A percentile compares a stretch with the other conserved stretches of the same genome.
Conservation (phyloP, 2,888 invertebrate species). For the Entomobrya proxima region DNA sequence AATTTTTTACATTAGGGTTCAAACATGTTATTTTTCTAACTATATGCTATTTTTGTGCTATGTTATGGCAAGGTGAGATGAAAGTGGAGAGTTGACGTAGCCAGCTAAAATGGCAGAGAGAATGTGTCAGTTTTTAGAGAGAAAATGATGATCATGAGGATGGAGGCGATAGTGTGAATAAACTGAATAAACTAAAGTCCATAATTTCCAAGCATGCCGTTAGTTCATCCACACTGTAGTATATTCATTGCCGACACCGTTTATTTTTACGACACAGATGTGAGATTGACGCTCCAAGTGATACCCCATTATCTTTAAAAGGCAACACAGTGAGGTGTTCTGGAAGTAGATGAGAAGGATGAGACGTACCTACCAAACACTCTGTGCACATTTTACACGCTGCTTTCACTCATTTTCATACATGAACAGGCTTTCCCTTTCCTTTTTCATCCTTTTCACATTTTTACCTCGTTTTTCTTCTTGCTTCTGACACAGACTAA, state of each 20-base stretch:
- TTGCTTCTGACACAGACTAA: constrained; percentile 38
- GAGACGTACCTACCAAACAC: neutral
- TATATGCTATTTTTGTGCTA: too few relatives aligned
- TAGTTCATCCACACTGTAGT: neutral
- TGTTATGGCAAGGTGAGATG: neutral
- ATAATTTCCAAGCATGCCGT: neutral
- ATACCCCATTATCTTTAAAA: constrained; percentile 31
- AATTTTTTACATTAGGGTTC: neutral
- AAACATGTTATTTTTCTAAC: too few relatives aligned
- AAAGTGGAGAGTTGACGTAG: neutral
- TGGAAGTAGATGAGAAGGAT: neutral
- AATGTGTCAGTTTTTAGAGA: neutral
- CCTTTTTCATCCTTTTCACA: neutral
- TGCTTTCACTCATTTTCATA: neutral
- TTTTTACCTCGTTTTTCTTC: neutral
- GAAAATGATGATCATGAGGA: neutral
- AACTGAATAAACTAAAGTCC: neutral
- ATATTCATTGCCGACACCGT: neutral
- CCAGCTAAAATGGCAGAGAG: neutral
- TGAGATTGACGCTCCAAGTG: constrained; percentile 45
- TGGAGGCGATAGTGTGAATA: constrained; percentile 9
- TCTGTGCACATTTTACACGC: neutral
- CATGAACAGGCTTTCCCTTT: too few relatives aligned
- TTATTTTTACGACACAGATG: constrained; percentile 34
- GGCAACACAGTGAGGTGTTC: neutral